Conservation (phyloP, 2,113 vertebrate genomes). For the Lagopus leucura region DNA sequence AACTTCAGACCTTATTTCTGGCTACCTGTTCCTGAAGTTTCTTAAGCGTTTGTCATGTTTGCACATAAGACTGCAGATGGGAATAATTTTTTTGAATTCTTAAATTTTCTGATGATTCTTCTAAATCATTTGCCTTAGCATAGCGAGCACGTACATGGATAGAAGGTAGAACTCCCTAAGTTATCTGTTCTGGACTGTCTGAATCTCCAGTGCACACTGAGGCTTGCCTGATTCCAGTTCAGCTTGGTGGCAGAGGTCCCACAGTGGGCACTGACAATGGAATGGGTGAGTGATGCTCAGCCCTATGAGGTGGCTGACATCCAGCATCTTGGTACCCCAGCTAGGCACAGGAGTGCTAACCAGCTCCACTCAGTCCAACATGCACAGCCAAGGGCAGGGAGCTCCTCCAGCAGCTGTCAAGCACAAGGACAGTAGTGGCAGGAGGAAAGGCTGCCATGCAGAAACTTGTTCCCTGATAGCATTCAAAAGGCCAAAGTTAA, state of each 20-base stretch:
- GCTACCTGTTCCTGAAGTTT: neutral
- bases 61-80: neutral
- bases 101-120: neutral
- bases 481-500: neutral
- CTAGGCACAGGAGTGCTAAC: neutral
- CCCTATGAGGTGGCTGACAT: fast-evolving
- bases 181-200: neutral
- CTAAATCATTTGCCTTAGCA: neutral
- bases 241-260: neutral
- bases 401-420: neutral
- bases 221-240: neutral
- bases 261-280: neutral
- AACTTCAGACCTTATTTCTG: neutral
- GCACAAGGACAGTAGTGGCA: neutral
- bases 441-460: neutral
- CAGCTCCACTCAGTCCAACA: neutral
- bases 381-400: fast-evolving
- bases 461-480: neutral
- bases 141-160: neutral
- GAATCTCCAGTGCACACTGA: neutral
- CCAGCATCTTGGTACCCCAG: neutral
- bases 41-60: neutral
- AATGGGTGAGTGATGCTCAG: fast-evolving
- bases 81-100: neutral
- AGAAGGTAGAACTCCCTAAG: neutral